Evolutionary conservation across 2,113 vertebrate species (phyloP), one percentile per base, ranked within the genome.

Genomic region (Rhipidura dahli): DNA sequence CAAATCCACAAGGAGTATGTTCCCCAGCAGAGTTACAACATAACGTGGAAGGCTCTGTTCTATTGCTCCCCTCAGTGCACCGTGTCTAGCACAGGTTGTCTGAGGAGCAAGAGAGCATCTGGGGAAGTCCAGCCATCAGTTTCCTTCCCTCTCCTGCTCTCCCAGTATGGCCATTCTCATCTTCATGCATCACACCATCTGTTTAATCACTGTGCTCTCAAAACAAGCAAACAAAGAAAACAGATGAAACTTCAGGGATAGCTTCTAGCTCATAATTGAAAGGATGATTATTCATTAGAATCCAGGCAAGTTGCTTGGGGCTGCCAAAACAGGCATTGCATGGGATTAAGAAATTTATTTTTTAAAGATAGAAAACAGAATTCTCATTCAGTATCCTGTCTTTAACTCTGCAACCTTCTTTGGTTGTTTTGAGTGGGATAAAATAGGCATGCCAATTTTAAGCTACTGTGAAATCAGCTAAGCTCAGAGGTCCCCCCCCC

Each of bases 221-320:
- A 88, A 87, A 83, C 21, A 93, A 83, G 54, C 70, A 72, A 89
- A 81, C 64, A 88, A 97, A 94, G 65, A 94, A 94, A 97, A 65
- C 35, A 96, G 87, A 96, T 92, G 78, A 93, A 97, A 95, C 81
- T 75, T 78, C 61, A 57, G 83, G 83, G 93, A 94, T 96, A 91
- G 83, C 94, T 97, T 95, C 92, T 92, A 93, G 92, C 91, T 72
- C 94, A 82, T 96, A 97, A 95, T 71, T 94, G 78, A 92, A 90
- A 84, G 82, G 87, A 93, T 94, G 83, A 93, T 97, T 97, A 95
- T 97, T 97, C 91, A 88, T 60, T 76, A 96, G 81, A 89, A 94
- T 61, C 91, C 44, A 91, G 72, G 86, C 92, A 97, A 96, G 95
- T 82, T 92, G 84, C 90, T 97, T 72, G 86, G 95, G 93, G 75